Percentiles rank a stretch among this genome's conserved stretches.
Conservation (phyloP, 2,797 vertebrate genomes). For the Tinamus major region DNA sequence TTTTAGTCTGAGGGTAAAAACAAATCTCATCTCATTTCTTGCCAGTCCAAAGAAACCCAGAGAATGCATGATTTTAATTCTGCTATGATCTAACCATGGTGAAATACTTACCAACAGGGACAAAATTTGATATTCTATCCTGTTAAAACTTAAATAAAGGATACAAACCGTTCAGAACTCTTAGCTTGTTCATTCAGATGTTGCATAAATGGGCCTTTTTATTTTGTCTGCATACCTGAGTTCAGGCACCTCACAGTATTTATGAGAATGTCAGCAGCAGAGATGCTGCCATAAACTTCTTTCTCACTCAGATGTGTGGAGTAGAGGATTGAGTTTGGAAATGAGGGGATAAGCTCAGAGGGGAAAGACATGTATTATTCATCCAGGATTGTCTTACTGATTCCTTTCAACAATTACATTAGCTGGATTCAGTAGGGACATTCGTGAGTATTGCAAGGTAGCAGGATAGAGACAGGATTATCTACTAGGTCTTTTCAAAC, state of each 20-base stretch:
- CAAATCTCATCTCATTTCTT: not conserved
- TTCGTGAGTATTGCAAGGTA: not conserved
- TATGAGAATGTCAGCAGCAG: not conserved
- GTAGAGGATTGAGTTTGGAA: not conserved
- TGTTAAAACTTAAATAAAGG: not conserved
- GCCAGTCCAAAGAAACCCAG: not conserved
- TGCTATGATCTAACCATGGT: not conserved
- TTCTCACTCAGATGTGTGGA: not conserved
- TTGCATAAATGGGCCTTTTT: not conserved
- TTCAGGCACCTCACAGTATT: not conserved
- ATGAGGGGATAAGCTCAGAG: not conserved
- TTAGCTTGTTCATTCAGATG: not conserved
- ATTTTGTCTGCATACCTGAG: not conserved
- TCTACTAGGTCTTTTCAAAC: conserved; percentile 24
- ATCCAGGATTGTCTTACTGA: conserved; percentile 10
- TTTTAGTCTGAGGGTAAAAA: not conserved
- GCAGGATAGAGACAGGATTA: not conserved
- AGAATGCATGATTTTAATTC: not conserved
- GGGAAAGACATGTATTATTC: conserved; percentile 10
- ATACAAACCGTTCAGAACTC: not conserved
- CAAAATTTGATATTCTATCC: not conserved
- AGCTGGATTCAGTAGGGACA: not conserved
- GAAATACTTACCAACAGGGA: not conserved
- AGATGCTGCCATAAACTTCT: not conserved
- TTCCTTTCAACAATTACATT: conserved; percentile 27